These are phyloP conservation scores for Phalanger gymnotis DNA, from an alignment of 2,797 vertebrate species.

Conservation along the genomic window DNA sequence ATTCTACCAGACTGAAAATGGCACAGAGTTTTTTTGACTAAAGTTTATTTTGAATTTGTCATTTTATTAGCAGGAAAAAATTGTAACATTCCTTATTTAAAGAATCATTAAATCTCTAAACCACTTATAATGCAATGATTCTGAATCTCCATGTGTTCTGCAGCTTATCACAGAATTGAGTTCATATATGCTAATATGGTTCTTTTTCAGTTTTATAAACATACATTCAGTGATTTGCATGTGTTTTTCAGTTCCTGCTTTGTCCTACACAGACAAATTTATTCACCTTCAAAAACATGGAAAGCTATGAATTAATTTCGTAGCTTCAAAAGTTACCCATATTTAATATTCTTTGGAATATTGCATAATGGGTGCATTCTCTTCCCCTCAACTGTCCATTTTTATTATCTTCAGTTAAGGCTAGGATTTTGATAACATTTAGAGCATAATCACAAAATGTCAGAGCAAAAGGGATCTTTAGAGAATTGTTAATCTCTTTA, in stretches of 20 bases:
- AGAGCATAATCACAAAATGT: too few relatives aligned
- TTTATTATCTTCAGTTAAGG: too few relatives aligned
- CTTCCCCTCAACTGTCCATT: too few relatives aligned
- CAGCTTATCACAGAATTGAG: neutral
- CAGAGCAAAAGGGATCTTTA: too few relatives aligned
- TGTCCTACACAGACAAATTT: neutral
- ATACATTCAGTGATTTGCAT: neutral
- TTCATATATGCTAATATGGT: neutral
- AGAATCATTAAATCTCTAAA: neutral
- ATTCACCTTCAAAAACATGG: neutral
- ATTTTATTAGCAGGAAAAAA: neutral
- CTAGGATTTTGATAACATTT: too few relatives aligned
- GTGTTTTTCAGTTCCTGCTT: neutral
- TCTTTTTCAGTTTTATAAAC: neutral
- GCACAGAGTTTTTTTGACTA: neutral
- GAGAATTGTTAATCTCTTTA: too few relatives aligned
- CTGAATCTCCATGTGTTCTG: neutral
- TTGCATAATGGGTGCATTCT: neutral
- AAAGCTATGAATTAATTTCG: neutral
- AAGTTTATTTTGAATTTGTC: neutral
- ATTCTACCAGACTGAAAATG: neutral
- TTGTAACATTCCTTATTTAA: neutral
- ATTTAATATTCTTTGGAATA: neutral
- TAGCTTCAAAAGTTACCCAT: neutral
- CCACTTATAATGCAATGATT: neutral